These are phyloP conservation scores for Rhynchonycteris naso DNA, from an alignment of 2,797 vertebrate species.

Conservation along the genomic window DNA sequence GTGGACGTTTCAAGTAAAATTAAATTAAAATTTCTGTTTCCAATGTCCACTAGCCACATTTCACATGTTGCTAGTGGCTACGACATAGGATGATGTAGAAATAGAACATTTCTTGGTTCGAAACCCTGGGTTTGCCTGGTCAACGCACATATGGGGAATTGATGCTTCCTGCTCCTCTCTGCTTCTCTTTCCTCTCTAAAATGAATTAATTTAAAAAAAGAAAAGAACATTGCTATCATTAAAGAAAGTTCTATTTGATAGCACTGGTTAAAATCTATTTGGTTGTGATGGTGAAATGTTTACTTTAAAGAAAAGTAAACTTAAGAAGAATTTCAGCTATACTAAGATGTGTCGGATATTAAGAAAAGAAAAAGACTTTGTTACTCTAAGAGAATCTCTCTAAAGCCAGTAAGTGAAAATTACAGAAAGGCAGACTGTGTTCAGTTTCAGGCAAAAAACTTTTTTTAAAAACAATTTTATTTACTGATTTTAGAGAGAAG, in stretches of 20 bases:
- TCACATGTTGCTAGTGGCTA: slow-evolving; percentile 15
- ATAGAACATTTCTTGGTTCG: background rate
- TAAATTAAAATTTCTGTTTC: slow-evolving; percentile 37
- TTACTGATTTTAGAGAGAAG: too few relatives aligned
- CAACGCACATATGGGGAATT: too few relatives aligned
- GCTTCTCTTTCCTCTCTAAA: too few relatives aligned
- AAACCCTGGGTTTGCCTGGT: too few relatives aligned
- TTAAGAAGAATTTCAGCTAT: slow-evolving; percentile 34
- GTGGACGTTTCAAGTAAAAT: slow-evolving; percentile 29
- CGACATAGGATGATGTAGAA: background rate
- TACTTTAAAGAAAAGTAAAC: slow-evolving; percentile 50
- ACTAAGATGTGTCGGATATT: background rate
- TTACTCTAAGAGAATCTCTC: slow-evolving; percentile 14
- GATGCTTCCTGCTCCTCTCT: too few relatives aligned
- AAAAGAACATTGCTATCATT: background rate
- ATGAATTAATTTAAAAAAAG: background rate
- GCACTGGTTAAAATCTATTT: slow-evolving; percentile 30
- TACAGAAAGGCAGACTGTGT: slow-evolving; percentile 3
- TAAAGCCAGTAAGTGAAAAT: slow-evolving; percentile 30
- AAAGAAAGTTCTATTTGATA: slow-evolving; percentile 25
- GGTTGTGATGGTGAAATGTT: slow-evolving; percentile 20
- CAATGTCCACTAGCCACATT: background rate
- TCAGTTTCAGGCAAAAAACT: background rate
- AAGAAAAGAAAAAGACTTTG: background rate
- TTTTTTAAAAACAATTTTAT: background rate